Evolutionary conservation across 1,140 invertebrate species (phyloP).

Genomic region (Cotesia glomerata): DNA sequence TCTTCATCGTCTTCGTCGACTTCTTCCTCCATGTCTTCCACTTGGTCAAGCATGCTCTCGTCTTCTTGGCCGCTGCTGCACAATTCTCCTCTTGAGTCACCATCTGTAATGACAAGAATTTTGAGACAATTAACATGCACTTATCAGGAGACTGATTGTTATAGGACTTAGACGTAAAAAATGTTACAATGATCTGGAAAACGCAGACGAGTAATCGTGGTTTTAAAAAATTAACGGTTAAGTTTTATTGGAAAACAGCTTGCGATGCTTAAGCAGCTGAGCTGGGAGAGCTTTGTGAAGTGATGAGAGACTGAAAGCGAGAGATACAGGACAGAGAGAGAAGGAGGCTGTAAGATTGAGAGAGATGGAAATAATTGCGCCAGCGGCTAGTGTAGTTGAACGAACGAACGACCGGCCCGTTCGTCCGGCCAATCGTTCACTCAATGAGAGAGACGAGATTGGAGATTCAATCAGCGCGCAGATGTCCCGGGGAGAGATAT

Average conservation of each 20-base stretch:
- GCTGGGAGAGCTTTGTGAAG: conserved; percentile 17
- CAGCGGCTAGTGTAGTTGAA: conserved; percentile 19
- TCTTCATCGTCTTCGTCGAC: conserved; percentile 56
- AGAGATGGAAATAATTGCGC: neutral
- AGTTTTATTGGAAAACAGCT: neutral
- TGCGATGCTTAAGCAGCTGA: conserved; percentile 17
- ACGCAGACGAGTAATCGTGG: neutral
- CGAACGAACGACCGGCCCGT: conserved; percentile 23
- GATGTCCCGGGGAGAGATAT: conserved; percentile 64
- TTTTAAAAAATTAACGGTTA: neutral
- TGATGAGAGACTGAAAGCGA: neutral
- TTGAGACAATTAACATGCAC: neutral
- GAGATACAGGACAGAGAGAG: neutral
- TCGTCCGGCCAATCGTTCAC: conserved; percentile 56
- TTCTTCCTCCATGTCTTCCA: conserved; percentile 56
- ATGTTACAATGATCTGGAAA: neutral
- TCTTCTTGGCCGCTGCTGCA: conserved; percentile 60
- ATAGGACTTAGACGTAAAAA: neutral
- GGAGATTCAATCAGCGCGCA: conserved; percentile 65
- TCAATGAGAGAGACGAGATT: conserved; percentile 60
- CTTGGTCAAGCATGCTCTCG: conserved; percentile 49
- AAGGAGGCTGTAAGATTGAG: neutral
- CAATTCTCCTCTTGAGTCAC: conserved; percentile 58
- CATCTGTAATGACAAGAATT: conserved; percentile 48
- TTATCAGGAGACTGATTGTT: neutral